These are phyloP conservation scores for Gryllus longicercus DNA, from an alignment of 2,888 invertebrate species.

Conservation along the genomic window DNA sequence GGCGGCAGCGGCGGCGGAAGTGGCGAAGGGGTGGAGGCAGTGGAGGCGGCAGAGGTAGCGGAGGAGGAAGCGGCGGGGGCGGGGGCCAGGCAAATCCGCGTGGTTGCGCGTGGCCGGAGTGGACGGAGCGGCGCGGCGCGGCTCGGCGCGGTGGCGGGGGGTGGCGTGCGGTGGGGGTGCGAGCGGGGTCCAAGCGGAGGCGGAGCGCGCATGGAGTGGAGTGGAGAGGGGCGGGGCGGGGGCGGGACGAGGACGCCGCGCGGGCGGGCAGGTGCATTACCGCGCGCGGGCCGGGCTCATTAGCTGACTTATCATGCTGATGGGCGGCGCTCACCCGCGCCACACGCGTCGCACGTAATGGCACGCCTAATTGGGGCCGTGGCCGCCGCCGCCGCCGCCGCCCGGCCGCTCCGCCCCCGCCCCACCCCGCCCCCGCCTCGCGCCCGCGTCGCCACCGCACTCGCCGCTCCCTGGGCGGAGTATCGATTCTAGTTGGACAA, in stretches of 20 bases:
- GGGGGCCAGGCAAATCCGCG: background rate
- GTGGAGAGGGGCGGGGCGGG: background rate
- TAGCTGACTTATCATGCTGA: constrained; percentile 17
- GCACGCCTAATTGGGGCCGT: constrained; percentile 3
- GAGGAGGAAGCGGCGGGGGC: background rate
- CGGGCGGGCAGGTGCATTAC: background rate
- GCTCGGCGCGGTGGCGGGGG: background rate
- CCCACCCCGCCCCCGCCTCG: background rate
- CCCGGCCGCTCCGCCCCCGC: background rate
- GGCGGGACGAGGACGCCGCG: background rate
- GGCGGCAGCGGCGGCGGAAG: background rate
- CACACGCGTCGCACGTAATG: constrained; percentile 11
- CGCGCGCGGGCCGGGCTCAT: background rate
- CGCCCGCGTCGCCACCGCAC: background rate
- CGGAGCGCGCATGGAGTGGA: background rate
- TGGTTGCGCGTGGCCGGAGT: background rate
- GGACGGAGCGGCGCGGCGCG: too few species aligned
- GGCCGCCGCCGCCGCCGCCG: background rate
- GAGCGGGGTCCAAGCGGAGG: background rate
- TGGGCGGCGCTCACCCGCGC: constrained; percentile 7
- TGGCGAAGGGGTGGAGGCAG: too few species aligned
- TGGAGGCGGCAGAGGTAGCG: background rate
- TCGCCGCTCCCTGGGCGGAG: background rate
- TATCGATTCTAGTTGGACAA: too few species aligned
- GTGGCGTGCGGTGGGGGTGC: background rate